Evolutionary conservation across 2,113 vertebrate species (phyloP).

Genomic region (Podiceps cristatus): DNA sequence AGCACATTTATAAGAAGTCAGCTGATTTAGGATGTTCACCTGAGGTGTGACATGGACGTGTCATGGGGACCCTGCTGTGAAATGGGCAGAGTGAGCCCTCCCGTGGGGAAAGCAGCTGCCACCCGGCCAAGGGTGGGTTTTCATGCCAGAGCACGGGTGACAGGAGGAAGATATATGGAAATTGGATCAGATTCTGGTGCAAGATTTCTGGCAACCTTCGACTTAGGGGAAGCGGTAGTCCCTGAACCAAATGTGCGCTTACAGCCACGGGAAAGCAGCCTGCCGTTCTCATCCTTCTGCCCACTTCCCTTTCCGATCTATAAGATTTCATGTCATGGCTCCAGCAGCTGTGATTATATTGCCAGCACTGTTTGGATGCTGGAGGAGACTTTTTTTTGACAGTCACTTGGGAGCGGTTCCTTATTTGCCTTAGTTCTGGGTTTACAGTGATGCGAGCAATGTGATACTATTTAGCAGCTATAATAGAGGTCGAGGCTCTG

Average conservation of each 20-base stretch:
- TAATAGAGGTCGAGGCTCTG: constrained; percentile 12
- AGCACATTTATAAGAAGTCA: background rate
- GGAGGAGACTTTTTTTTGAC: background rate
- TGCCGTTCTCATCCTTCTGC: background rate
- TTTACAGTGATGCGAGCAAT: background rate
- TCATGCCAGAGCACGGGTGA: accelerated
- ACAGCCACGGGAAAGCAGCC: background rate
- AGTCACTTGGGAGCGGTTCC: background rate
- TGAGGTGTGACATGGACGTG: background rate
- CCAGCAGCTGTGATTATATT: background rate
- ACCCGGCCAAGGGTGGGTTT: background rate
- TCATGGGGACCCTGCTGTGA: background rate
- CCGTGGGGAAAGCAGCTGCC: accelerated
- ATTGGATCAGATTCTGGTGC: background rate
- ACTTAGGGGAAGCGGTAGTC: background rate
- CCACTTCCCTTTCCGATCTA: background rate
- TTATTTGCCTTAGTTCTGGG: background rate
- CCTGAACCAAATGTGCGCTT: background rate
- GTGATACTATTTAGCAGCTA: constrained; percentile 23
- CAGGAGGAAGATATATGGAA: background rate
- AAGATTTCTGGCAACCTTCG: background rate
- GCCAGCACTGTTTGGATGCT: background rate
- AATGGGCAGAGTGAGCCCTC: background rate
- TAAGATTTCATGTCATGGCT: background rate
- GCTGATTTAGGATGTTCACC: background rate